Base-by-base conservation (phyloP, 35 echinoderm and acorn worm genomes). In the Acanthaster planci region DNA sequence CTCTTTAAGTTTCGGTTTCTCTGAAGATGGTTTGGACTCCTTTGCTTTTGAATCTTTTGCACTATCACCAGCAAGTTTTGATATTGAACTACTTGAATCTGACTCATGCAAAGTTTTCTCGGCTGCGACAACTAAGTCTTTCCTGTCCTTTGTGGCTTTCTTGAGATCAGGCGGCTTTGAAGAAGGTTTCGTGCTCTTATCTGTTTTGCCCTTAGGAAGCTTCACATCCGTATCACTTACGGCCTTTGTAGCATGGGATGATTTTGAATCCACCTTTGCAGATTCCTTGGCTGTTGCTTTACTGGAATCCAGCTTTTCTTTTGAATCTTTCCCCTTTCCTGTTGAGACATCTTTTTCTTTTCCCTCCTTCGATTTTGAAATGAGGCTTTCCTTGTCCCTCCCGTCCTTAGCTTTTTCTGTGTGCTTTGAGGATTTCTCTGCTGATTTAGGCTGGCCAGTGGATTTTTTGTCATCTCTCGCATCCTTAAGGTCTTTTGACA, bases 11-110 rank as follows among this genome's bases (percentile, higher is more conserved):
- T 87, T 95, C 1, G 51, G 52, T 44, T 89, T 91, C 7, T 87
- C 84, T 12, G 42, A 47, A 52, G 78, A 26, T 26, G 47, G 31
- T 56, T 97, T 84, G 67, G 76, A 81, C 42, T 89, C 79, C 77
- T 95, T 95, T 19, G 34, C 54, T 34, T 91, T 90, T 21, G 52
- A 29, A 18, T 90, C 88, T 83, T 89, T 84, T 40, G 31, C 79
- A 55, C 59, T 91, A 1, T 91, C 77, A 38, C 27, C 35, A 76
- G 18, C 26, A 26, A 26, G 26, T 34, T 72, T 72, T 29, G 23
- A 21, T 14, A 26, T 31, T 72, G 64, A 72, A 72, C 18, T 67
- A 39, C 55, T 39, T 39, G 17, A 36, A 18, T 72, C 44, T 26
- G 59, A 72, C 29, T 72, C 84, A 18, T 32, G 34, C 8, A 59